phyloP scores from a whole-genome alignment of 2,113 vertebrate species.

The Megaleporinus macrocephalus region DNA sequence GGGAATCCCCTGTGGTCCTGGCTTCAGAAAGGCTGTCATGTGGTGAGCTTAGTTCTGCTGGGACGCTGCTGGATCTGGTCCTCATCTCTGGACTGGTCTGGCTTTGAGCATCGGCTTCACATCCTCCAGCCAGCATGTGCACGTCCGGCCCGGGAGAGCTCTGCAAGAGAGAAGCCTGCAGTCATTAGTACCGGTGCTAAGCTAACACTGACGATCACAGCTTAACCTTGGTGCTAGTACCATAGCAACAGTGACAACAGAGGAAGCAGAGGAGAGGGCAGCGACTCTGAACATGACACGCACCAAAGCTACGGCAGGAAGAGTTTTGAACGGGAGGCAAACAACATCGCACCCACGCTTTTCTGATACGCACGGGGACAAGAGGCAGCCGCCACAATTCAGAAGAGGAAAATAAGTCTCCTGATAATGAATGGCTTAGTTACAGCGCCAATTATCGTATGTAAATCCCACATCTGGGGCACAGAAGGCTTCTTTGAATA shows the following conservation, averaged over 20 bases:
- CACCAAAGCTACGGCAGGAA: neutral
- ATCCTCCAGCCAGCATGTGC: constrained; percentile 57
- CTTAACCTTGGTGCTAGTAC: constrained; percentile 33
- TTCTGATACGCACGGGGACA: neutral
- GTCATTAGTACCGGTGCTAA: constrained; percentile 23
- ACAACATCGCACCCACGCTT: constrained; percentile 42
- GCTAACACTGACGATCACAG: constrained; percentile 50
- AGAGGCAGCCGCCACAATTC: constrained; percentile 47
- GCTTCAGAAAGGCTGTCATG: constrained; percentile 62
- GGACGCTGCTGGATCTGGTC: constrained; percentile 66
- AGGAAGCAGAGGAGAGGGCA: constrained; percentile 44
- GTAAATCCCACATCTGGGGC: constrained; percentile 64
- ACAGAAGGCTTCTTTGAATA: constrained; percentile 62
- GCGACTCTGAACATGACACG: constrained; percentile 47
- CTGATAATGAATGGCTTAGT: constrained; percentile 62
- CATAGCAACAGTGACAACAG: constrained; percentile 61
- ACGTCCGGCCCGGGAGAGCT: constrained; percentile 72
- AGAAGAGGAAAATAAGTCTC: constrained; percentile 58
- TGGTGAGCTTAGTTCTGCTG: constrained; percentile 69
- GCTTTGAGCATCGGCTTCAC: constrained; percentile 57
- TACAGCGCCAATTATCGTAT: constrained; percentile 70
- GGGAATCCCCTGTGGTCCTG: constrained; percentile 63
- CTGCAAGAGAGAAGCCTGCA: constrained; percentile 61
- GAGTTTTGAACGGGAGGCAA: constrained; percentile 34
- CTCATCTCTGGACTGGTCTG: constrained; percentile 50